Evolutionary conservation across 1,140 invertebrate species (phyloP), one percentile per base, ranked within the genome.

Genomic region (Ruditapes philippinarum): DNA sequence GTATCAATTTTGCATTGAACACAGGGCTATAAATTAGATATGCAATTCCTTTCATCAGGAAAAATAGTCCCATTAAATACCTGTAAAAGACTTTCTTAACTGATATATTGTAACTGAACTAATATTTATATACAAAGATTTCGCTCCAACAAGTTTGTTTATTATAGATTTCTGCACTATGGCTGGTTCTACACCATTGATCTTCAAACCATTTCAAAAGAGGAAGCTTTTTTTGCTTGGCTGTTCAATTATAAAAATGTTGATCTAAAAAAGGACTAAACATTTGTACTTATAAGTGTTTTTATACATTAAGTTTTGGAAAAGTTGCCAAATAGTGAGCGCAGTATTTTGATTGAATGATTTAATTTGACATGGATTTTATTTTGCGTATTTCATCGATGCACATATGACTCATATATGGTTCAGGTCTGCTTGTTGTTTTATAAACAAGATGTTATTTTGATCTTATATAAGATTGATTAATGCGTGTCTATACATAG

Each of bases 111-210:
- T n/a, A n/a, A 28, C n/a, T 28, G n/a, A 62, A 7, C n/a, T n/a
- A 54, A 62, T 62, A 62, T 62, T 62, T 62, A n/a, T 54, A 54
- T n/a, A 54, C 51, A 54, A 2, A 70, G 65, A 36, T 70, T 70
- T 70, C 14, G 33, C 28, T 40, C 54, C 33, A 38, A 22, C 9
- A 25, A 33, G 65, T 38, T 70, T 38, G 65, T 38, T 70, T 70
- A 28, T 33, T 38, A 70, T 70, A 4, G 60, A 65, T 65, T 65
- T 65, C 28, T 19, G 5, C 5, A 19, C 60, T 38, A 38, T 36
- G 33, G n/a, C n/a, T n/a, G n/a, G n/a, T 36, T 70, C 38, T 0
- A 70, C 36, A 17, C 33, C 19, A 36, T 70, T 70, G 65, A 70
- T 38, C 33, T 70, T 31, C 38, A 70, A 36, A 38, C 38, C 14